phyloP scores from a whole-genome alignment of 2,113 vertebrate species.

The Butorides virescens region DNA sequence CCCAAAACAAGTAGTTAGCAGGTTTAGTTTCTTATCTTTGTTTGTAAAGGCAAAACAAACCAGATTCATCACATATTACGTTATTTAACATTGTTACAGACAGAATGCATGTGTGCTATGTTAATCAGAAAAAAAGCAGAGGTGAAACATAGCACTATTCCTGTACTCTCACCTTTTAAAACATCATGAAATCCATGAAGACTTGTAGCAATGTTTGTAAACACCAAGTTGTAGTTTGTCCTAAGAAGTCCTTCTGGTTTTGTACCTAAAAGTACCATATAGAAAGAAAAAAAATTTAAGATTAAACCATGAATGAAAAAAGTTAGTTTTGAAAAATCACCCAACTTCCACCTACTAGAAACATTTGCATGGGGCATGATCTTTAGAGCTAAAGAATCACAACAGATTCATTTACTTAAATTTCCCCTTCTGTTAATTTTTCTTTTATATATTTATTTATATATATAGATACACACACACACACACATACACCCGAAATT shows the following conservation, averaged over 20 bases:
- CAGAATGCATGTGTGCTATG: rapidly evolving
- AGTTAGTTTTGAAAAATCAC: neutral
- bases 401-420: neutral
- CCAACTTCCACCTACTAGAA: neutral
- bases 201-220: slow-evolving; percentile 87
- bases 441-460: neutral
- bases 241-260: slow-evolving; percentile 85
- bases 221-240: slow-evolving; percentile 85
- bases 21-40: neutral
- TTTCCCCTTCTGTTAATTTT: neutral
- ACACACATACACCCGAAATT: neutral
- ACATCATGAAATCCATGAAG: slow-evolving; percentile 88
- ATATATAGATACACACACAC: neutral
- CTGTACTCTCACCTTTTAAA: slow-evolving; percentile 83
- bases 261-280: slow-evolving; percentile 61
- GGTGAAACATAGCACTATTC: neutral
- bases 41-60: neutral
- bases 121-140: neutral
- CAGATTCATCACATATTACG: neutral
- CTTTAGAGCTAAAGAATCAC: neutral
- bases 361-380: neutral
- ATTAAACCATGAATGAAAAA: neutral
- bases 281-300: neutral
- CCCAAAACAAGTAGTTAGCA: neutral
- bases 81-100: neutral